Evolutionary conservation across 2,797 vertebrate genomes (phyloP), one percentile per base, ranked within the genome.

Genomic region (Crax fasciolata): DNA sequence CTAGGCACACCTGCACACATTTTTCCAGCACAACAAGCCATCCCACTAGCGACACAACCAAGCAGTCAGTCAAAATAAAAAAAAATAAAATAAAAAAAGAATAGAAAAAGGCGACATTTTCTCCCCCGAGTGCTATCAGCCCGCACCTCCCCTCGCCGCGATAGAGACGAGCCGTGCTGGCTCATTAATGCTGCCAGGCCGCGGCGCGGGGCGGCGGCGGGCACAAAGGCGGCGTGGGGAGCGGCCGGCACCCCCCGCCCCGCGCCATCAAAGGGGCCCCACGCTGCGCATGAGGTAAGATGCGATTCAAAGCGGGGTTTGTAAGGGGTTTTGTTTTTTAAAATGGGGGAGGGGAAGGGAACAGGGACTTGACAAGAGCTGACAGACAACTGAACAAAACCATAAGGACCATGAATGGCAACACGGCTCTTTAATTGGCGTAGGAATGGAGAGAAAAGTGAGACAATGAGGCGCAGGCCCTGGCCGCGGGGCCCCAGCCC

Each of bases 341-440:
- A 93, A 93, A 63, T 7, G 90, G 94, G 90, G 96, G 96, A 94
- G 94, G 94, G 95, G 94, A 77, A 93, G 59, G 91, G 90, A 90
- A 94, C 88, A 91, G 94, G 58, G 90, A 57, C 94, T 93, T 96
- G 96, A 96, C 96, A 96, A 97, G 94, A 92, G 90, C 95, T 97
- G 96, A 96, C 87, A 93, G 93, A 96, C 95, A 97, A 96, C 95
- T 83, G 96, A 95, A 97, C 95, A 97, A 97, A 95, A 94, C 94
- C 95, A 94, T 93, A 96, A 95, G 96, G 96, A 87, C 93, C 89
- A 93, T 96, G 96, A 97, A 96, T 97, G 96, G 94, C 96, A 93
- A 93, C 92, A 62, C 57, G n/a, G 93, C 72, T 30, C 94, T 94
- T 93, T 96, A 95, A 96, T 94, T 94, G 96, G 97, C 89, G 32